Percentiles rank a stretch among this genome's conserved stretches.
Conservation (phyloP, 2,888 invertebrate species). For the Nineta flava region DNA sequence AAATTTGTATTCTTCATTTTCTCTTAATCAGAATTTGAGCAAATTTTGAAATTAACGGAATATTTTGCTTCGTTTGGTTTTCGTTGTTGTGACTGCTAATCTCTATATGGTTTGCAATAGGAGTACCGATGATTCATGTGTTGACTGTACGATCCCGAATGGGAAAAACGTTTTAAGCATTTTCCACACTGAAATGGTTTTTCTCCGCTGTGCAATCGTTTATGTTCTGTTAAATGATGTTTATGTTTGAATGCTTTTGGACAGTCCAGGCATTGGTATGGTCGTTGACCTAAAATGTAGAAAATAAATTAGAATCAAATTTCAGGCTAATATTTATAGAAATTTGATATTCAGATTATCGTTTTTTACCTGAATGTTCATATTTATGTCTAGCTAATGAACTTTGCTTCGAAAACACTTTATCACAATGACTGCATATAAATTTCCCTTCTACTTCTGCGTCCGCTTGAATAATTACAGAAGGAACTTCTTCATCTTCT, state of each 20-base stretch:
- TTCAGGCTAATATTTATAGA: too few relatives aligned
- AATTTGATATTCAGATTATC: too few relatives aligned
- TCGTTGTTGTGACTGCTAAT: constrained; percentile 34
- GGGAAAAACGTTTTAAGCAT: constrained; percentile 97
- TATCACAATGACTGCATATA: constrained; percentile 97
- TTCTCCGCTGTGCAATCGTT: constrained; percentile 93
- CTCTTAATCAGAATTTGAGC: too few relatives aligned
- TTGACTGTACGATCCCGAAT: constrained; percentile 98
- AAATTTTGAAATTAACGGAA: too few relatives aligned
- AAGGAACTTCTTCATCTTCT: constrained; percentile 9
- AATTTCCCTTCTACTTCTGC: constrained; percentile 54
- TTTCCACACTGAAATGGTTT: constrained; percentile 97
- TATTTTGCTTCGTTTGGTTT: too few relatives aligned
- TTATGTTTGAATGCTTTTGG: constrained; percentile 99
- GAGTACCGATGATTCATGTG: constrained; percentile 99
- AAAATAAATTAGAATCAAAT: not conserved
- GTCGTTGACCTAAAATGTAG: constrained; percentile 71
- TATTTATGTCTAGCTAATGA: constrained; percentile 98
- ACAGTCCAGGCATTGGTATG: constrained; percentile 94
- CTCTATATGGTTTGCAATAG: constrained; percentile 95
- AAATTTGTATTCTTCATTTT: too few relatives aligned
- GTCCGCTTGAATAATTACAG: constrained; percentile 14
- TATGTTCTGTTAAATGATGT: constrained; percentile 98
- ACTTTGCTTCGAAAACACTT: constrained; percentile 97
- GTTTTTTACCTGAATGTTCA: constrained; percentile 89